Base-by-base conservation (phyloP, 2,113 vertebrate genomes). In the Heteronetta atricapilla region DNA sequence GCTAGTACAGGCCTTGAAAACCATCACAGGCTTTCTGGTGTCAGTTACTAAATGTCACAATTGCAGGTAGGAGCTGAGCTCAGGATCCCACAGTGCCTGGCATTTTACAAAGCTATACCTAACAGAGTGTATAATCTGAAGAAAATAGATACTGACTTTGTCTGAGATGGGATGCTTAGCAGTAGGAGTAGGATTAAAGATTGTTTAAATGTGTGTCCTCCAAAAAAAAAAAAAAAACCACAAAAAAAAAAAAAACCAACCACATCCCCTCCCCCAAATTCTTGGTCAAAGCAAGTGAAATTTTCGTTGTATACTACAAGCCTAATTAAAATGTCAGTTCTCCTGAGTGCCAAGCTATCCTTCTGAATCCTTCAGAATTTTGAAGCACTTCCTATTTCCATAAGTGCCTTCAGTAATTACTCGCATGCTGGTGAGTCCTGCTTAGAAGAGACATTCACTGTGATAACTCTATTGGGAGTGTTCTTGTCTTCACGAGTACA, bases 11-110 rank as follows among this genome's bases (percentile, higher is more conserved):
- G 5, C 56, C 3, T 3, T 13, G 85, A 19, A 42, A 87, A 1
- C 9, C 36, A 0, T 14, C 53, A 1, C 18, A 4, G 4, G 68
- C 79, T 33, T 1, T 12, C 22, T 33, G 1, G 2, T 3, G 44
- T 7, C 13, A 6, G 7, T 52, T 78, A 5, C 8, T 28, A 2
- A 82, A 38, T 34, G 75, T 74, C 79, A 11, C 36, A 1, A 3
- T 20, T 40, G 66, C 5, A 1, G 9, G 8, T 2, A 26, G 86
- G 59, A 68, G 2, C 80, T 1, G 9, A 36, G 72, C 86, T 52
- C 2, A 0, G 85, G 29, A 13, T 82, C 80, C 86, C 72, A 1
- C 0, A 0, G 53, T 2, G 12, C 87, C 23, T 6, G 3, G 72
- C 80, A 8, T 66, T 56, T 46, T 50, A 2, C 68, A 40, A 0